phyloP scores from a whole-genome alignment of 2,888 invertebrate genomes.

The Brachyptera risi region DNA sequence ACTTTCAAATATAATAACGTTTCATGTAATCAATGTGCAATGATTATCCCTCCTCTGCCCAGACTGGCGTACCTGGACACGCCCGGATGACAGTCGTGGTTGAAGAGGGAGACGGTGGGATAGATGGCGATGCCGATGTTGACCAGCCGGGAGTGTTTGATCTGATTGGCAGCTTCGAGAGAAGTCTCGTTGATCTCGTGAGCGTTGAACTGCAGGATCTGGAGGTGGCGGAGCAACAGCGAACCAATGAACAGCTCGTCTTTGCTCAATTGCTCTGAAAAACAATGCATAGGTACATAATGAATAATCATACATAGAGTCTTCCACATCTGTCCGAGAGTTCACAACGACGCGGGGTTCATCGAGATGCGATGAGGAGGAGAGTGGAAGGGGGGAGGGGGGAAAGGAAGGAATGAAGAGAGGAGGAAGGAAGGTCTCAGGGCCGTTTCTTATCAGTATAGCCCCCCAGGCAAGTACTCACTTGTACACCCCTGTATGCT shows the following conservation, averaged over 20 bases:
- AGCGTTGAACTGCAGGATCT: slow-evolving; percentile 79
- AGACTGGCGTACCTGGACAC: slow-evolving; percentile 57
- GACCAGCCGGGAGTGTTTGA: slow-evolving; percentile 51
- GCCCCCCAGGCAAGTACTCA: too few species aligned
- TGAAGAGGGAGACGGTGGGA: slow-evolving; percentile 72
- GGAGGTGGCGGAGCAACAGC: slow-evolving; percentile 65
- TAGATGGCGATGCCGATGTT: slow-evolving; percentile 70
- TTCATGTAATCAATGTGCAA: too few species aligned
- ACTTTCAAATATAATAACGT: too few species aligned
- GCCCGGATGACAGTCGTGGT: slow-evolving; percentile 79
- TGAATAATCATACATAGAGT: too few species aligned
- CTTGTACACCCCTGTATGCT: too few species aligned
- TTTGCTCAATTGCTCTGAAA: slow-evolving; percentile 47
- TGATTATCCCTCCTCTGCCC: background rate
- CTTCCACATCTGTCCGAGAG: too few species aligned
- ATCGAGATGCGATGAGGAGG: too few species aligned
- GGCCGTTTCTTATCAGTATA: too few species aligned
- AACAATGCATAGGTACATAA: background rate
- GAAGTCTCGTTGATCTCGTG: slow-evolving; percentile 75
- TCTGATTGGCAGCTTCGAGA: slow-evolving; percentile 49
- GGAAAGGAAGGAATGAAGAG: too few species aligned
- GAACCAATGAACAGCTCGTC: slow-evolving; percentile 59
- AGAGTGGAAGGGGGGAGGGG: too few species aligned
- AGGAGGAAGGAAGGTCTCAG: too few species aligned
- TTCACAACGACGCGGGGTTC: too few species aligned